phyloP scores from a whole-genome alignment of 2,888 invertebrate species.

The Pollenia angustigena region DNA sequence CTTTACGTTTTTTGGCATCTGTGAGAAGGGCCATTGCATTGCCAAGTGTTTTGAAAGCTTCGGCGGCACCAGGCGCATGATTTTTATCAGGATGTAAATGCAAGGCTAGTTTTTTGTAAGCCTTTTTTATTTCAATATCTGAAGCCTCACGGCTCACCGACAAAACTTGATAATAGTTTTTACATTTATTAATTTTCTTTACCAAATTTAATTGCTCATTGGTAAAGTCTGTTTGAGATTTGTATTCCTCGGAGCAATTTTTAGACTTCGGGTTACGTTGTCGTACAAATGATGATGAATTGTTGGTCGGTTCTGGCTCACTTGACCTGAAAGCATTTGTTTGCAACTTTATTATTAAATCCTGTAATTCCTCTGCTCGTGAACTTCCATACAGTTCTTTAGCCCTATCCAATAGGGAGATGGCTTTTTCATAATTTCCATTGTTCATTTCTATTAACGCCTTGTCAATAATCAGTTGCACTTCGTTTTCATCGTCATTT shows the following conservation, averaged over 20 bases:
- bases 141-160: conserved; percentile 87
- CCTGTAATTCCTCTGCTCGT: conserved; percentile 86
- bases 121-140: conserved; percentile 89
- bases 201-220: conserved; percentile 90
- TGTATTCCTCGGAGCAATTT: conserved; percentile 41
- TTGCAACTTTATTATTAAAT: conserved; percentile 75
- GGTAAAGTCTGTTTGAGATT: conserved; percentile 86
- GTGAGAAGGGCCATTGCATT: conserved; percentile 92
- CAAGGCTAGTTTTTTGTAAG: conserved; percentile 90
- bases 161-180: conserved; percentile 92
- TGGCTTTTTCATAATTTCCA: conserved; percentile 87
- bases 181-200: conserved; percentile 86
- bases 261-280: conserved; percentile 68
- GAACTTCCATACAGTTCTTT: conserved; percentile 88
- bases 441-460: conserved; percentile 86
- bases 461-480: conserved; percentile 88
- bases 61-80: conserved; percentile 91
- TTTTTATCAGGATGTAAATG: conserved; percentile 94
- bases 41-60: conserved; percentile 93
- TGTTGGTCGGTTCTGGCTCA: conserved; percentile 5
- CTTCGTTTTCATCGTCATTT: conserved; percentile 89
- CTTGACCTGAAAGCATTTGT: conserved; percentile 52
- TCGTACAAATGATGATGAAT: conserved; percentile 13
- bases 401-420: conserved; percentile 88
- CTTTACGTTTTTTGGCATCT: conserved; percentile 89